Base-by-base conservation (phyloP, 2,113 vertebrate genomes). In the Mormyrus lacerda region DNA sequence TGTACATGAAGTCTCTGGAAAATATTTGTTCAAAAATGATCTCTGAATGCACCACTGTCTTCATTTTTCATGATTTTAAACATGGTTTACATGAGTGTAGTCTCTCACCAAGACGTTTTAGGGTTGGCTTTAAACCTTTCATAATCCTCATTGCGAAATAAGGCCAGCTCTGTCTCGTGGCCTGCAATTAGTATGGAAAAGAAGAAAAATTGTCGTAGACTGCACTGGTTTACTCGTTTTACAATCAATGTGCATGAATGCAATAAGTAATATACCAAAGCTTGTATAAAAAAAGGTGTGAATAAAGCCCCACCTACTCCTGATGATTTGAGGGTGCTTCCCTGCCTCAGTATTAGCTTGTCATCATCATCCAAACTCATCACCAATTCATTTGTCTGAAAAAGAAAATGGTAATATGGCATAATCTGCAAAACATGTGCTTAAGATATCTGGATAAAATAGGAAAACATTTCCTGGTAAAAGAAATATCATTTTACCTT, bases 131-230 rank as follows among this genome's bases (percentile, higher is more conserved):
- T 97, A 91, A 95, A 98, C 55, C 93, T 94, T 79, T 94, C 93
- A 91, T 99, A 99, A 94, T 99, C 98, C 89, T 96, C 95, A 91
- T 91, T 95, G 92, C 94, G 96, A 94, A 98, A 99, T 94, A 97
- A 98, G 85, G 97, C 98, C 92, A 99, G 92, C 93, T 99, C 98
- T 0, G 98, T 99, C 94, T 99, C 98, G 92, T 97, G 96, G 79
- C 94, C 98, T 99, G 93, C 76, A 94, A 95, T 0, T 0, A 42
- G 10, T 5, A 19, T 6, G 1, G 73, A 92, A 92, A 89, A 73
- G 91, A 93, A 92, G 90, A 69, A 82, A 91, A 92, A 5, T n/a
- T 39, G 3, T 79, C 39, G 79, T 21, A 90, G 21, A 17, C 39
- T 21, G 21, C 53, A 89, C 31, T 55, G 31, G 73, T 42, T 79